Base-by-base conservation (phyloP, 2,888 invertebrate genomes). In the Kuschelorhynchus macadamiae region DNA sequence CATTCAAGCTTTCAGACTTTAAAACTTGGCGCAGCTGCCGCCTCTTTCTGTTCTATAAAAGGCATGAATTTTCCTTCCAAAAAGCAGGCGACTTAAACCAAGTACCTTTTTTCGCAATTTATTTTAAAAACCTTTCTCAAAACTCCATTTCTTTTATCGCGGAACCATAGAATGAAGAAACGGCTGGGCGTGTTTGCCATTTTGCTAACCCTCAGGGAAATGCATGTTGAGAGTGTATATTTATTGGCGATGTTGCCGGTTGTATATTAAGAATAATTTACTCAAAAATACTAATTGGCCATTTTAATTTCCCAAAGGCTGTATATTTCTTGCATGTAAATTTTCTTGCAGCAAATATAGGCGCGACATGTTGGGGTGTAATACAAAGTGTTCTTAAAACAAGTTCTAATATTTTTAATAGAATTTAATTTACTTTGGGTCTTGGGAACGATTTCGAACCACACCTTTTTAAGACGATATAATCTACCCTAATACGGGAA, bases 141-240 rank as follows among this genome's bases (percentile, higher is more conserved):
- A 68, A 68, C 57, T 64, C 63, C 63, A 68, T 68, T 68, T 53
- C 63, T 64, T 68, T 68, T 68, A 68, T 68, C 68, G 68, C 52
- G 62, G 30, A 62, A 57, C 59, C 63, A 63, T 68, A 63, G 59
- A 68, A 52, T 17, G 20, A 39, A 44, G 36, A 62, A 63, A 67
- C 63, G 57, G 53, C 52, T 53, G 32, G 63, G 52, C 63, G 67
- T 67, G 67, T 66, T 46, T 67, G 60, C 67, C 44, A 67, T 56
- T 67, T 56, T 53, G 47, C 55, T 61, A 67, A 67, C 67, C 67
- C 59, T 60, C 53, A 18, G 67, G 61, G 56, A 61, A 61, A 67
- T 67, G 67, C 67, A 67, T 67, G 49, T 61, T 49, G 33, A 42
- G 36, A 56, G 55, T 53, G 11, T 25, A 52, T 41, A 33, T 60